Evolutionary conservation across 1,140 invertebrate genomes (phyloP).

Genomic region (Drosophila leontia): DNA sequence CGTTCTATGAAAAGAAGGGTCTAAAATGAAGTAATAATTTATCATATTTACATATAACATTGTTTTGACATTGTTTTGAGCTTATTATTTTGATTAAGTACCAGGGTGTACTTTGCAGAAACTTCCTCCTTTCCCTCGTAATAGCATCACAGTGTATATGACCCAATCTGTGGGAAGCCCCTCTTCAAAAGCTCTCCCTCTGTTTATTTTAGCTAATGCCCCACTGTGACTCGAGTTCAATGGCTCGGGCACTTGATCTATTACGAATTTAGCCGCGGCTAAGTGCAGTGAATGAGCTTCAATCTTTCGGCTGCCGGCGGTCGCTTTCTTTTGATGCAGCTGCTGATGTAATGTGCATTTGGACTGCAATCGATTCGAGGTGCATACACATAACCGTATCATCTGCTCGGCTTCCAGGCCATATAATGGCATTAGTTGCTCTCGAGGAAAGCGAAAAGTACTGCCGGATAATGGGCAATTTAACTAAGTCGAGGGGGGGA

Average conservation of each 20-base stretch:
- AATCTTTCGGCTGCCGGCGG: constrained; percentile 28
- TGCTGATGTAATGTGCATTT: constrained; percentile 38
- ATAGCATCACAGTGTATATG: neutral
- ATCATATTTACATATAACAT: too few species aligned
- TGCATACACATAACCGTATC: constrained; percentile 44
- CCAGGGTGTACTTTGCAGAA: neutral
- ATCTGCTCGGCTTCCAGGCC: constrained; percentile 7
- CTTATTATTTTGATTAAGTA: neutral
- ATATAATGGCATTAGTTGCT: constrained; percentile 31
- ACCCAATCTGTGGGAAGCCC: neutral
- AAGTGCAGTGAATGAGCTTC: constrained; percentile 39
- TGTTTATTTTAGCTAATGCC: constrained; percentile 9
- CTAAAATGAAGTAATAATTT: neutral
- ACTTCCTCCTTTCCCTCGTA: neutral
- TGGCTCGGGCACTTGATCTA: constrained; percentile 13
- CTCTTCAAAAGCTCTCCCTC: neutral
- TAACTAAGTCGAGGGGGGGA: neutral
- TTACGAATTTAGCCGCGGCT: constrained; percentile 27
- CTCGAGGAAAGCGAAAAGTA: constrained; percentile 40
- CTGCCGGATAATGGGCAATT: constrained; percentile 22
- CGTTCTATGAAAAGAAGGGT: neutral
- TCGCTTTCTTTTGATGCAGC: constrained; percentile 41
- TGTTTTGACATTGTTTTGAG: too few species aligned
- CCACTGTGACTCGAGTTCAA: constrained; percentile 31
- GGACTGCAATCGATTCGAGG: constrained; percentile 33